A percentile compares a stretch with the other conserved stretches of the same genome.
These are phyloP conservation scores for Acanthiza pusilla DNA, from an alignment of 2,797 vertebrate genomes.

Conservation along the genomic window DNA sequence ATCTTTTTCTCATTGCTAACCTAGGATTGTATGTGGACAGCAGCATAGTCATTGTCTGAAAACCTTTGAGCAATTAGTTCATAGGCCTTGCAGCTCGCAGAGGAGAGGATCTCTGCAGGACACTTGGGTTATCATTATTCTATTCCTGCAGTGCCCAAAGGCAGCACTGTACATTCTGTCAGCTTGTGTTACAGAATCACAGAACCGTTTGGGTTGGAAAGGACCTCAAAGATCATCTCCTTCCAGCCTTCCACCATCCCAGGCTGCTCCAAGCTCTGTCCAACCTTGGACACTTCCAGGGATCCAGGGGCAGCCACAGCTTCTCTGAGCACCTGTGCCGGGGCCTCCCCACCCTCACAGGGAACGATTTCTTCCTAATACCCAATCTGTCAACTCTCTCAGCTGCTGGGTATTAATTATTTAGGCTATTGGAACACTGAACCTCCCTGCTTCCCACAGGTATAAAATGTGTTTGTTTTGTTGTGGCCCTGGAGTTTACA, in stretches of 20 bases:
- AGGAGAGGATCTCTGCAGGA: neutral
- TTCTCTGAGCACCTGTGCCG: neutral
- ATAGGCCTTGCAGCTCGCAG: neutral
- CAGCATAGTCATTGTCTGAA: too few species aligned
- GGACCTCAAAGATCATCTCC: neutral
- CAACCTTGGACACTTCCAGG: neutral
- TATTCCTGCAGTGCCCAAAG: neutral
- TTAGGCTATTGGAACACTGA: neutral
- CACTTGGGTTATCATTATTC: neutral
- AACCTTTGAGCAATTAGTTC: neutral
- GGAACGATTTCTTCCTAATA: neutral
- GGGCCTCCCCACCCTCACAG: neutral
- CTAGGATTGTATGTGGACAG: neutral
- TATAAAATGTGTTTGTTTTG: neutral
- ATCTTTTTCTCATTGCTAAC: neutral
- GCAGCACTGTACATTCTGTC: neutral
- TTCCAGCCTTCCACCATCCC: neutral
- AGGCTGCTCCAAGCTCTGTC: neutral
- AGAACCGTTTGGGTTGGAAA: neutral
- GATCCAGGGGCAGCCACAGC: neutral
- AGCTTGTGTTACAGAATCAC: neutral
- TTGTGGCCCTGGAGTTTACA: neutral
- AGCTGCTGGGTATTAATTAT: constrained; percentile 17
- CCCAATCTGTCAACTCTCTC: neutral
- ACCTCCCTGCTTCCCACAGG: neutral